A percentile compares a stretch with the other conserved stretches of the same genome.
These are phyloP conservation scores for Noctua janthina DNA, from an alignment of 2,888 invertebrate genomes.

Conservation along the genomic window DNA sequence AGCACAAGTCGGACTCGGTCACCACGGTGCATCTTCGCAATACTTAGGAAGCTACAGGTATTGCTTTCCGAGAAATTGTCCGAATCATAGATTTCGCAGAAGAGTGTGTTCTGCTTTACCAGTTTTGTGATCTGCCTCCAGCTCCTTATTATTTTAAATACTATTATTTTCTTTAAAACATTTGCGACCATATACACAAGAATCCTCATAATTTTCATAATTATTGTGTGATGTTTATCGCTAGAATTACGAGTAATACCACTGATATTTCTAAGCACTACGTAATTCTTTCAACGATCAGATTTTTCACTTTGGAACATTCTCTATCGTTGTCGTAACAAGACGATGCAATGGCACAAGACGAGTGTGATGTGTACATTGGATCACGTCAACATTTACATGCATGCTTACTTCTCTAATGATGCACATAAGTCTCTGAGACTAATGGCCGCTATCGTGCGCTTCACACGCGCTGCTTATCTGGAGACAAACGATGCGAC, in stretches of 20 bases:
- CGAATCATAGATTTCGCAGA: background rate
- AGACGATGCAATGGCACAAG: background rate
- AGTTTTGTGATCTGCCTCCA: background rate
- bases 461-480: constrained; percentile 30
- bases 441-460: constrained; percentile 12
- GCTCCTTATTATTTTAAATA: background rate
- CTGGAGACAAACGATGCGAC: constrained; percentile 39
- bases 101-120: background rate
- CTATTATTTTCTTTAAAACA: background rate
- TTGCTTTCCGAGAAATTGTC: background rate
- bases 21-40: background rate
- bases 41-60: background rate
- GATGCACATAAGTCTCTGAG: constrained; percentile 9
- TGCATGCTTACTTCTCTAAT: constrained; percentile 22
- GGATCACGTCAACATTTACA: constrained; percentile 3
- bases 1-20: background rate
- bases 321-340: background rate
- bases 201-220: background rate
- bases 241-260: background rate
- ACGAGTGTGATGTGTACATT: constrained; percentile 3
- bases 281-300: background rate
- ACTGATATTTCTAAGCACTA: background rate
- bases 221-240: background rate
- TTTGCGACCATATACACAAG: background rate
- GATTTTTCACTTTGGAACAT: background rate